Percentiles rank a stretch among this genome's conserved stretches.
phyloP scores from a whole-genome alignment of 1,140 invertebrate genomes.

The Drosophila biarmipes region DNA sequence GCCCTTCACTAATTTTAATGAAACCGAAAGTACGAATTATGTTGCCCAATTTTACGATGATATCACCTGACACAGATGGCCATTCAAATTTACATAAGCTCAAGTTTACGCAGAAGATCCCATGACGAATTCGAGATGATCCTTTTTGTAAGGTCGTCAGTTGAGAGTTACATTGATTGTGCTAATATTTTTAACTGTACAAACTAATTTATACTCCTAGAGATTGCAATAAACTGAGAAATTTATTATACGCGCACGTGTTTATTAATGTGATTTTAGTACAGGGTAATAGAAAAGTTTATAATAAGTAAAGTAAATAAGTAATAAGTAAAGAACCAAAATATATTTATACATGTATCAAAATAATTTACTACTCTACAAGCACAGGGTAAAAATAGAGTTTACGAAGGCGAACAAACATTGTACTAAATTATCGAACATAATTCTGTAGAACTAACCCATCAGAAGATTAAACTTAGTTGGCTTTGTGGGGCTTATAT shows the following conservation, averaged over 20 bases:
- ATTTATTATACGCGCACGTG: conserved; percentile 26
- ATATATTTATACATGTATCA: not conserved
- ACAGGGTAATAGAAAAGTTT: no score
- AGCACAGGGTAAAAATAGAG: not conserved
- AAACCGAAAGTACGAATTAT: conserved; percentile 78
- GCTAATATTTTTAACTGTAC: conserved; percentile 67
- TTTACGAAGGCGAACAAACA: not conserved
- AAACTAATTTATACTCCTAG: conserved; percentile 64
- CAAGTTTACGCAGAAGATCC: conserved; percentile 35
- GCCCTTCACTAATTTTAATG: conserved; percentile 66
- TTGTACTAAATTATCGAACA: not conserved
- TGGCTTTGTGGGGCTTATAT: not conserved
- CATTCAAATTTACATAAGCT: conserved; percentile 57
- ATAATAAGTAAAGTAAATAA: no score
- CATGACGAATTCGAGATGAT: conserved; percentile 27
- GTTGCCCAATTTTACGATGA: conserved; percentile 65
- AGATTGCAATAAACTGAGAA: conserved; percentile 66
- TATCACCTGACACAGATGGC: conserved; percentile 55
- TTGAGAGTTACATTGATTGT: conserved; percentile 43
- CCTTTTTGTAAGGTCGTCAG: conserved; percentile 28
- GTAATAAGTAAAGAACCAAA: no score
- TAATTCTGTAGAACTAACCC: conserved; percentile 14
- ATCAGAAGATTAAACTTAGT: conserved; percentile 5
- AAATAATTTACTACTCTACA: not conserved
- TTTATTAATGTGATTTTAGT: not conserved